These are phyloP conservation scores for Eulemur coronatus DNA, from an alignment of 2,797 vertebrate species.

Conservation along the genomic window DNA sequence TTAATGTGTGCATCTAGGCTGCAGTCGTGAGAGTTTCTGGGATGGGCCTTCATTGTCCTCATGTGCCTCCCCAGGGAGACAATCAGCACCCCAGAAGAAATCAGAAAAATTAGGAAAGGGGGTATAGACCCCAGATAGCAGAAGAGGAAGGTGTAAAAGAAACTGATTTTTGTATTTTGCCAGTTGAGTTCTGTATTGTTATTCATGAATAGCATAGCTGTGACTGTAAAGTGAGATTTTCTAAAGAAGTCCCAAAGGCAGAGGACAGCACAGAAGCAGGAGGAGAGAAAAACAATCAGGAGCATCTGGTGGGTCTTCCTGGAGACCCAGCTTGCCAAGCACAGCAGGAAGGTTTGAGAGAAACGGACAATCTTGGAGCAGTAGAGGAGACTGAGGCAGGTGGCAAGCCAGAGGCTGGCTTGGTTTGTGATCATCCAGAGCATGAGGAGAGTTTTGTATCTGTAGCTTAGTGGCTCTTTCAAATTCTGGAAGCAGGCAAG, in stretches of 20 bases:
- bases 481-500: constrained; percentile 41
- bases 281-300: background rate
- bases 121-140: constrained; percentile 47
- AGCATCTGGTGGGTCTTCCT: constrained; percentile 34
- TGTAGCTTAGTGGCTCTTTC: constrained; percentile 33
- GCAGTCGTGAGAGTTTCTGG: background rate
- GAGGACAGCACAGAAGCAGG: background rate
- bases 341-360: constrained; percentile 38
- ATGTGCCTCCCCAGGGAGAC: constrained; percentile 64
- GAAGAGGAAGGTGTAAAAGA: constrained; percentile 58
- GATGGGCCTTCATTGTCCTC: constrained; percentile 56
- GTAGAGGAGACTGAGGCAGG: constrained; percentile 73
- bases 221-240: background rate
- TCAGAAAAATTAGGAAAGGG: constrained; percentile 51
- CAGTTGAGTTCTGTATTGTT: constrained; percentile 18
- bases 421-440: constrained; percentile 63
- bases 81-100: constrained; percentile 64
- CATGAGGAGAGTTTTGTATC: constrained; percentile 44
- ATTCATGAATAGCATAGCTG: background rate
- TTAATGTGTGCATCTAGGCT: constrained; percentile 64
- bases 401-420: constrained; percentile 53
- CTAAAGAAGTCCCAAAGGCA: constrained; percentile 42
- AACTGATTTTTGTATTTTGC: background rate
- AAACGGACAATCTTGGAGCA: constrained; percentile 66
- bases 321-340: constrained; percentile 45